Conservation (phyloP, 2,113 vertebrate genomes). For the Hemiscyllium ocellatum region DNA sequence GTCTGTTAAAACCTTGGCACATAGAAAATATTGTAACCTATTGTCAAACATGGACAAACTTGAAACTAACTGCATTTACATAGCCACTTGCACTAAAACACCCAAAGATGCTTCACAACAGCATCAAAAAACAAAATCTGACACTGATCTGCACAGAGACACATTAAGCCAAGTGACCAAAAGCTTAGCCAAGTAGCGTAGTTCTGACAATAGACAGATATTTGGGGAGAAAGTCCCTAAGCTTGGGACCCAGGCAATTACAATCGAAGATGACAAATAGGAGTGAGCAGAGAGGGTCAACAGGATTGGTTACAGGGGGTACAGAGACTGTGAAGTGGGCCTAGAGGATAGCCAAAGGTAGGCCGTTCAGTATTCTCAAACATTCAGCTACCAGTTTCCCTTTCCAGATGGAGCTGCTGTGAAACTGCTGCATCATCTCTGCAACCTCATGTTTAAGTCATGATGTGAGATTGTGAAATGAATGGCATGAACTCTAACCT, state of each 20-base stretch:
- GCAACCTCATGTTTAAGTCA: not conserved
- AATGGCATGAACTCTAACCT: not conserved
- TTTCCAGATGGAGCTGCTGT: not conserved
- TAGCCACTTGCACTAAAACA: not conserved
- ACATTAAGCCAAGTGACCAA: not conserved
- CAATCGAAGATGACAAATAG: not conserved
- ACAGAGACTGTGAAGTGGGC: not conserved
- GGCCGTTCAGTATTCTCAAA: not conserved
- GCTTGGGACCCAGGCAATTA: not conserved
- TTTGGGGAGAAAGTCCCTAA: not conserved
- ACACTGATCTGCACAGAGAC: not conserved
- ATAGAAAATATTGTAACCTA: not conserved
- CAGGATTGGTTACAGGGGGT: not conserved
- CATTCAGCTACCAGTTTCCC: not conserved
- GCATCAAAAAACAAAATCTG: not conserved
- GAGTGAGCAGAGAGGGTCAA: not conserved
- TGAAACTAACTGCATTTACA: not conserved
- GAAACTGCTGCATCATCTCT: not conserved
- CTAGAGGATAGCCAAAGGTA: not conserved
- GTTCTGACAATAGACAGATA: not conserved
- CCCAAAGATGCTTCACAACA: not conserved
- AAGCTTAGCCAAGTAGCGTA: not conserved
- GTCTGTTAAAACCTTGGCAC: not conserved
- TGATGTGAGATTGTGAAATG: not conserved
- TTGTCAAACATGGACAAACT: not conserved